These are phyloP conservation scores for Phoenoteleia sp. DNA, from an alignment of 2,888 invertebrate genomes.

Conservation along the genomic window DNA sequence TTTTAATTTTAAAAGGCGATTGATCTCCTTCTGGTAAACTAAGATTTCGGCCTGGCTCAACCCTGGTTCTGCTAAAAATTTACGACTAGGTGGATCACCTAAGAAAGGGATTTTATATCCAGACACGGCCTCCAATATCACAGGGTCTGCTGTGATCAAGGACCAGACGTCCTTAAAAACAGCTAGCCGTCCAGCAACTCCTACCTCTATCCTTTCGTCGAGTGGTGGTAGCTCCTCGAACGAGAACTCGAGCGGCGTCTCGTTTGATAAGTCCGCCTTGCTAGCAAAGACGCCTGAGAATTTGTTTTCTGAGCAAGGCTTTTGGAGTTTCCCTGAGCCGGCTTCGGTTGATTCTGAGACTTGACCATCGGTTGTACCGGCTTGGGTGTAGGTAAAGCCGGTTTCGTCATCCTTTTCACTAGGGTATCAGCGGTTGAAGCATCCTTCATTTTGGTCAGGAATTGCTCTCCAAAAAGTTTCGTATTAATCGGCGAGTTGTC, in stretches of 20 bases:
- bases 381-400: neutral
- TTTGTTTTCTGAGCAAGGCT: constrained; percentile 7
- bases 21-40: neutral
- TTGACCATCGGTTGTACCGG: neutral
- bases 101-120: constrained; percentile 7
- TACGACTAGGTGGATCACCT: neutral
- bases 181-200: neutral
- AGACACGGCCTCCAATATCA: neutral
- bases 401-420: neutral
- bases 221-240: neutral
- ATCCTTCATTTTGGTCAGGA: constrained; percentile 38
- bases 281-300: neutral
- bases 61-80: neutral
- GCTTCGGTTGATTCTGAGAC: neutral
- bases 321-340: constrained; percentile 23
- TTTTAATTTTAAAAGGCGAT: neutral
- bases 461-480: constrained; percentile 44
- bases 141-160: neutral
- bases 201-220: constrained; percentile 1
- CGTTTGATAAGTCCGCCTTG: constrained; percentile 3
- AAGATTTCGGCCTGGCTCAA: neutral
- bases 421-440: constrained; percentile 6
- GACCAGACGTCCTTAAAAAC: neutral
- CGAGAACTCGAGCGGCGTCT: constrained; percentile 39
- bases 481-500: constrained; percentile 30